These are phyloP conservation scores for Lota lota DNA, from an alignment of 2,113 vertebrate species.

Conservation along the genomic window DNA sequence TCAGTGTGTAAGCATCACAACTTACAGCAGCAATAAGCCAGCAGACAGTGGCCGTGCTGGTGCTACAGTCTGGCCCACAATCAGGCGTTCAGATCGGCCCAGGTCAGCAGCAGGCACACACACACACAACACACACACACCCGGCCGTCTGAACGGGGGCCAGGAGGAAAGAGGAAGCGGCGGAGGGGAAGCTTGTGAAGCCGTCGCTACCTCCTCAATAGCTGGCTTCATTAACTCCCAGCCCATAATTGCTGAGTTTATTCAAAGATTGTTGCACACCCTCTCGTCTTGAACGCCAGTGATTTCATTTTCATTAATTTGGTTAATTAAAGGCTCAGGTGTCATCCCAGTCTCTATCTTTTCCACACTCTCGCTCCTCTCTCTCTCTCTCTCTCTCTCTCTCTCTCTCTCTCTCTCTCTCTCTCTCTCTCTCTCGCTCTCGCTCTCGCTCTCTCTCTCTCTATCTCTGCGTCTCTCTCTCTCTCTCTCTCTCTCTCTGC, in stretches of 20 bases:
- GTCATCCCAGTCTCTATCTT: slow-evolving; percentile 11
- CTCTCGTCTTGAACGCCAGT: slow-evolving; percentile 42
- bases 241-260: slow-evolving; percentile 56
- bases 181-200: slow-evolving; percentile 25
- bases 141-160: slow-evolving; percentile 35
- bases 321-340: slow-evolving; percentile 67
- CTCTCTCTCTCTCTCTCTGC: slow-evolving; percentile 8
- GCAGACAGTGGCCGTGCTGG: too few relatives aligned
- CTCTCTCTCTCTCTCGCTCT: too few relatives aligned
- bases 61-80: too few relatives aligned
- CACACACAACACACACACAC: not conserved
- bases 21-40: too few relatives aligned
- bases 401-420: too few relatives aligned
- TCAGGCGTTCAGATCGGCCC: too few relatives aligned
- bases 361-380: slow-evolving; percentile 1
- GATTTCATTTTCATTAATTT: slow-evolving; percentile 67
- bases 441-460: slow-evolving; percentile 11
- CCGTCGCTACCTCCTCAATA: slow-evolving; percentile 47
- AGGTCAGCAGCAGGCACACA: too few relatives aligned
- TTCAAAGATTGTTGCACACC: slow-evolving; percentile 55
- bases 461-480: slow-evolving; percentile 21
- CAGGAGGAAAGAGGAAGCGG: slow-evolving; percentile 44
- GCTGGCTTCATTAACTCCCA: slow-evolving; percentile 49
- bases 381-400: slow-evolving; percentile 1
- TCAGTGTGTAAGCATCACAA: too few relatives aligned